A percentile compares a stretch with the other conserved stretches of the same genome.
phyloP scores from a whole-genome alignment of 2,113 vertebrate genomes.

The Chloropsis hardwickii region DNA sequence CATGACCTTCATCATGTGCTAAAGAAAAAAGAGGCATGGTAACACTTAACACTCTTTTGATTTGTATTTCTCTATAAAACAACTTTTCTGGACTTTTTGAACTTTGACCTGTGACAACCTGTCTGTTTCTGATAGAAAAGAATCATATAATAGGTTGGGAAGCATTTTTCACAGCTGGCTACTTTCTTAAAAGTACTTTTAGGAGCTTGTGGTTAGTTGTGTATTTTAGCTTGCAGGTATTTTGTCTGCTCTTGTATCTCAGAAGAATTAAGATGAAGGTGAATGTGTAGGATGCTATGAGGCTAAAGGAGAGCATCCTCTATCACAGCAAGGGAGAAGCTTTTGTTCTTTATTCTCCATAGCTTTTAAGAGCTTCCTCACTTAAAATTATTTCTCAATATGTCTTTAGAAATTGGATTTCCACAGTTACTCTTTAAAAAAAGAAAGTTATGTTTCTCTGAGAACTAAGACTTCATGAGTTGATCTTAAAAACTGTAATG shows the following conservation, averaged over 20 bases:
- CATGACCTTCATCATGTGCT: conserved; percentile 88
- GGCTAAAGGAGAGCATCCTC: not conserved
- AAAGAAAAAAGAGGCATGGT: conserved; percentile 91
- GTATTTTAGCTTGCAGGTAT: not conserved
- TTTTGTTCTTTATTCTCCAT: not conserved
- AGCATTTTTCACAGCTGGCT: not conserved
- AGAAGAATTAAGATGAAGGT: not conserved
- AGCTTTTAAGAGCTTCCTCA: not conserved
- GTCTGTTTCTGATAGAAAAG: not conserved
- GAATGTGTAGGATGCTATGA: not conserved
- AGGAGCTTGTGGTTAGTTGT: not conserved
- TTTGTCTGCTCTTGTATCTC: not conserved
- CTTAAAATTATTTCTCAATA: not conserved
- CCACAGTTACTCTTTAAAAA: not conserved
- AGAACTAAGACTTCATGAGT: not conserved
- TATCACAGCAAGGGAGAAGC: not conserved
- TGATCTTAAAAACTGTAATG: not conserved
- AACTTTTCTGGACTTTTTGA: not conserved
- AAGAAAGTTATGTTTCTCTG: not conserved
- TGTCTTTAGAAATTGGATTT: not conserved
- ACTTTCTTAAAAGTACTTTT: not conserved
- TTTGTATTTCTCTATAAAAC: not conserved
- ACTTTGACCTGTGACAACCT: not conserved
- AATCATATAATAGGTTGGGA: not conserved
- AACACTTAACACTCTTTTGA: conserved; percentile 43